Percentiles rank a stretch among this genome's conserved stretches.
Evolutionary conservation across 2,113 vertebrate genomes (phyloP).

Genomic region (Candoia aspera): DNA sequence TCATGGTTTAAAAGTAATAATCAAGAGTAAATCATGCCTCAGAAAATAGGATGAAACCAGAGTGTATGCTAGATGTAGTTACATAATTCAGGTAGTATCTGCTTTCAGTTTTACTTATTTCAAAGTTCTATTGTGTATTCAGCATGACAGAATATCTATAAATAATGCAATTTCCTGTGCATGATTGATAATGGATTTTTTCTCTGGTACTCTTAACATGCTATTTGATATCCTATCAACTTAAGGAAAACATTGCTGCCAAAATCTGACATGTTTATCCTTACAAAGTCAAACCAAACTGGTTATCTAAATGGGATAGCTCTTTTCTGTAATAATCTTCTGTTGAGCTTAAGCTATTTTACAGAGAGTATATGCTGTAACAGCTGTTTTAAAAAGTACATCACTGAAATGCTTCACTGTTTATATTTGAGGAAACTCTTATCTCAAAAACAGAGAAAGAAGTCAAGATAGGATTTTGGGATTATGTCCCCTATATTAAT

Average conservation of each 20-base stretch:
- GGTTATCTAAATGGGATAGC: neutral
- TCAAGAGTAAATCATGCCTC: neutral
- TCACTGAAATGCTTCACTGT: accelerated
- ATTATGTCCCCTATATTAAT: neutral
- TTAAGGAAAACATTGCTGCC: conserved; percentile 23
- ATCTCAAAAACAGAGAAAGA: neutral
- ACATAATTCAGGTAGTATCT: neutral
- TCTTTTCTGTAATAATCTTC: neutral
- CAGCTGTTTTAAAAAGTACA: neutral
- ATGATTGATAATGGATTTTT: conserved; percentile 9
- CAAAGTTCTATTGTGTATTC: conserved; percentile 6
- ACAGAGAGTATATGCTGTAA: neutral
- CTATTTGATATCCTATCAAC: conserved; percentile 24
- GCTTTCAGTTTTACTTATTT: neutral
- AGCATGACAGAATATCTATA: neutral
- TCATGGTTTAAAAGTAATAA: neutral
- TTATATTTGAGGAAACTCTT: neutral
- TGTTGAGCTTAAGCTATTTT: neutral
- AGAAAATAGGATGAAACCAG: neutral
- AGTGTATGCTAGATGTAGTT: neutral
- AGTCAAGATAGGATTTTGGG: neutral
- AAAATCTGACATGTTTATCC: conserved; percentile 7
- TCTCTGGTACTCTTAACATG: conserved; percentile 10
- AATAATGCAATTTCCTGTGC: neutral
- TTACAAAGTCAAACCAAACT: neutral